phyloP scores from a whole-genome alignment of 1,140 invertebrate genomes.

The Drosophila ogumai region DNA sequence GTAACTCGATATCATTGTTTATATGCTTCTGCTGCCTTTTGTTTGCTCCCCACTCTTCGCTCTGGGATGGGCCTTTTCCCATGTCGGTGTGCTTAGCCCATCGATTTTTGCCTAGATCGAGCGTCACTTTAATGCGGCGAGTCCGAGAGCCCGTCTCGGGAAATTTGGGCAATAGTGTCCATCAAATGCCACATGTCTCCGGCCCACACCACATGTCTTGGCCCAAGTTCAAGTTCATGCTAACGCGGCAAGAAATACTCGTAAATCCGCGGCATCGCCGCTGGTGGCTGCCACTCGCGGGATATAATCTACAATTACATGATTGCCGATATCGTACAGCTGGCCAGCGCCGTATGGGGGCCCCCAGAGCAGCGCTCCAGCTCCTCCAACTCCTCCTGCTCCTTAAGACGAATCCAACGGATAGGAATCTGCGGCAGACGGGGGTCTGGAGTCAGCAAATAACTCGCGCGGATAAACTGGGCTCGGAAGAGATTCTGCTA shows the following conservation, averaged over 20 bases:
- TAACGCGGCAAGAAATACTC: constrained; percentile 51
- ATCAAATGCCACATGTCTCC: constrained; percentile 24
- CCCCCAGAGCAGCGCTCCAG: constrained; percentile 11
- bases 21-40: constrained; percentile 72
- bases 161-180: constrained; percentile 22
- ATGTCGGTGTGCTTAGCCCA: constrained; percentile 40
- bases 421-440: constrained; percentile 34
- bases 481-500: constrained; percentile 1
- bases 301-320: constrained; percentile 74
- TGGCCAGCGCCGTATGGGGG: constrained; percentile 63
- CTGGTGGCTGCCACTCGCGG: constrained; percentile 54
- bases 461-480: constrained; percentile 24
- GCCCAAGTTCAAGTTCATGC: constrained; percentile 56
- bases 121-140: constrained; percentile 31
- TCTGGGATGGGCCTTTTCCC: constrained; percentile 37
- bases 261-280: constrained; percentile 21
- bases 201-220: background rate
- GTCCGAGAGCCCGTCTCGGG: background rate
- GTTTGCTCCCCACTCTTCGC: constrained; percentile 77
- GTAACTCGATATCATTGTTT: constrained; percentile 81
- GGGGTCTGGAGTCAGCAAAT: constrained; percentile 66
- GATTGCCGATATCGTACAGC: constrained; percentile 59
- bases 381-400: background rate
- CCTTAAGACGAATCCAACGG: background rate
- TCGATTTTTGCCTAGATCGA: constrained; percentile 46